A percentile compares a stretch with the other conserved stretches of the same genome.
phyloP scores from a whole-genome alignment of 2,113 vertebrate species.

The human region DNA sequence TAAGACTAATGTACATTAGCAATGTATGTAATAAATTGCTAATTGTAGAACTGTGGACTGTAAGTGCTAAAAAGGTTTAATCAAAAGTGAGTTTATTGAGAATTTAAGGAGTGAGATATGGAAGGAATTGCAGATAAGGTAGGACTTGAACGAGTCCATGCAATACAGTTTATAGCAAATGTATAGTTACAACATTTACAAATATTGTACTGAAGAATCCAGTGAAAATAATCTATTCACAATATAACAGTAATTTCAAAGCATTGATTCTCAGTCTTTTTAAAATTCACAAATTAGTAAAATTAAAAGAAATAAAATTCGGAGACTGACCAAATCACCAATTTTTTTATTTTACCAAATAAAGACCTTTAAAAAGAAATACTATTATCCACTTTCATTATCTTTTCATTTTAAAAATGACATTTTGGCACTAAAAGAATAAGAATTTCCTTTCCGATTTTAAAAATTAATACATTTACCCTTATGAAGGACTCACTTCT shows the following conservation, averaged over 20 bases:
- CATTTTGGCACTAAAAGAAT: background rate
- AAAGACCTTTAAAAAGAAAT: background rate
- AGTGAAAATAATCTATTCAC: background rate
- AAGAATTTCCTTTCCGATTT: background rate
- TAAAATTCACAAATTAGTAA: constrained; percentile 30
- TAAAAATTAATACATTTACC: background rate
- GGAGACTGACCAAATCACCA: background rate
- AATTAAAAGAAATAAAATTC: constrained; percentile 31
- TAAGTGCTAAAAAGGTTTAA: background rate
- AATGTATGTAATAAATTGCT: background rate
- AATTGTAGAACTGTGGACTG: background rate
- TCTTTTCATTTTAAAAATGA: constrained; percentile 11
- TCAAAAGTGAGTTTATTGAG: constrained; percentile 3
- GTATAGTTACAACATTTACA: background rate
- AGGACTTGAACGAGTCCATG: background rate
- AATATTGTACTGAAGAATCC: background rate
- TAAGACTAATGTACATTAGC: background rate
- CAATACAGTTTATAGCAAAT: background rate
- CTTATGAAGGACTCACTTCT: background rate
- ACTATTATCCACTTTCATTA: background rate
- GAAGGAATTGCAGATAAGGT: background rate
- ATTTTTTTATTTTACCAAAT: background rate
- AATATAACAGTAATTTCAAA: background rate
- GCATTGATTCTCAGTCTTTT: background rate
- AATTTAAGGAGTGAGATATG: background rate